Base-by-base conservation (phyloP, 2,888 invertebrate genomes). In the Melolontha melolontha region DNA sequence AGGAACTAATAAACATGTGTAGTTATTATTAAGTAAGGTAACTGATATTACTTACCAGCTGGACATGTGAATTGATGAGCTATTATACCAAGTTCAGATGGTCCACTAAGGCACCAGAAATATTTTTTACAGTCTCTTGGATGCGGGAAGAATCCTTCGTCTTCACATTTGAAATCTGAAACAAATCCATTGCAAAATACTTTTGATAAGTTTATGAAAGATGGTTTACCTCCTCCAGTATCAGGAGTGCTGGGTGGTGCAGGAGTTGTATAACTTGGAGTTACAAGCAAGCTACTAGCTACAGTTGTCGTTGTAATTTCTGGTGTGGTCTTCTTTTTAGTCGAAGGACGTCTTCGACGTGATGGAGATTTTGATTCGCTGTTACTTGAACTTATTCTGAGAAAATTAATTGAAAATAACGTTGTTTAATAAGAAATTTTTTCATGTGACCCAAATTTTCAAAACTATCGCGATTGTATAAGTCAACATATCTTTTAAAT, bases 11-110 rank as follows among this genome's bases (percentile, higher is more conserved):
- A 22, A 22, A 22, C 4, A 22, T 44, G 59, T 16, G 4, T 8
- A 50, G 14, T 39, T 27, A 39, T 1, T 39, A 10, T 54, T n/a
- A 27, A 10, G 11, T 54, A 17, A 8, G 12, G 14, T 39, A 14
- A 64, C 47, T 27, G 54, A 39, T 41, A 41, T 27, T 40, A 70
- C 73, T 81, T 84, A 91, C 92, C 92, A 66, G 96, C 94, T 4
- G 96, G 96, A 79, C 96, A 96, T 0, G 95, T 96, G 80, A 96
- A 96, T 79, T 93, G 93, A 85, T 96, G 95, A 0, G 95, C 95
- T 4, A 96, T 93, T 55, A 96, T 92, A 71, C 96, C 96, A 14
- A 95, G 86, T 77, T 95, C 93, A 0, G 95, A 93, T 0, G 95
- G 92, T 2, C 94, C 94, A 76, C 92, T 93, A 72, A 96, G 85